These are phyloP conservation scores for Crocodylus rhombifer DNA, from an alignment of 2,797 vertebrate species.

Conservation along the genomic window DNA sequence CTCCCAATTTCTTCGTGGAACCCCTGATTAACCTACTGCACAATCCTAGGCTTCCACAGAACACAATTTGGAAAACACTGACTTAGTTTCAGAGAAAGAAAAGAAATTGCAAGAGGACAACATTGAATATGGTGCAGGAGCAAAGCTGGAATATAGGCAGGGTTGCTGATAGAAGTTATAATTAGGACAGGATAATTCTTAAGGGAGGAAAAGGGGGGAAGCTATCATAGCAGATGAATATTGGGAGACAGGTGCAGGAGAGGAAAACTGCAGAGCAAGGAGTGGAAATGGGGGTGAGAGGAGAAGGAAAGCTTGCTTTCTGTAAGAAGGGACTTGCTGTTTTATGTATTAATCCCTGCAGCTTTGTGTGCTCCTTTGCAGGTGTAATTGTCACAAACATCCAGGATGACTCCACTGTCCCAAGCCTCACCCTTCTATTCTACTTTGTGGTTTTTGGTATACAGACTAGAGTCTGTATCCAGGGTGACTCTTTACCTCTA, in stretches of 20 bases:
- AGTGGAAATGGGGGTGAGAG: not conserved
- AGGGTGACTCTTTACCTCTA: too few relatives aligned
- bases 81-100: not conserved
- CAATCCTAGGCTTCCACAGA: too few relatives aligned
- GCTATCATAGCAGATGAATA: not conserved
- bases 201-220: not conserved
- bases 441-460: too few relatives aligned
- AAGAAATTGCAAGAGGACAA: not conserved
- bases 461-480: too few relatives aligned
- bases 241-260: not conserved
- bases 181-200: not conserved
- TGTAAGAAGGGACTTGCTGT: too few relatives aligned
- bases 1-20: too few relatives aligned
- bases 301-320: not conserved
- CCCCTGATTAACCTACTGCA: too few relatives aligned
- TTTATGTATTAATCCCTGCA: not conserved
- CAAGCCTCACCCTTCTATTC: too few relatives aligned
- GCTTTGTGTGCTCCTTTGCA: not conserved
- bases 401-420: too few relatives aligned
- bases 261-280: not conserved
- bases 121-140: not conserved
- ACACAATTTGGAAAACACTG: too few relatives aligned
- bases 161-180: not conserved
- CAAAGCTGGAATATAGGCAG: fast-evolving
- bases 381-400: too few relatives aligned